These are phyloP conservation scores for Pycnomerus fuliginosus DNA, from an alignment of 2,888 invertebrate species.

Conservation along the genomic window DNA sequence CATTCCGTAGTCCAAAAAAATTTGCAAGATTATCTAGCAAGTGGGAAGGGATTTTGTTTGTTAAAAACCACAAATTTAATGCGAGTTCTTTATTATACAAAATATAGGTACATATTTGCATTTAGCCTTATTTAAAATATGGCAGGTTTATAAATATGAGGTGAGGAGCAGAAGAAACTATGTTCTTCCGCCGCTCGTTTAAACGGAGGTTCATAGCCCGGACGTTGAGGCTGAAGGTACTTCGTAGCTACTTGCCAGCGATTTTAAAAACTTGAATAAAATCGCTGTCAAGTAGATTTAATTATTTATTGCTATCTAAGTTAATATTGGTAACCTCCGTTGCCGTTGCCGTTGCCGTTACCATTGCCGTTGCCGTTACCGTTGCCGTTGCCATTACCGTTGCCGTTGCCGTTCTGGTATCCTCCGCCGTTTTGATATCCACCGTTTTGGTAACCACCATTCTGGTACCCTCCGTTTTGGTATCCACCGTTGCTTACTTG, in stretches of 20 bases:
- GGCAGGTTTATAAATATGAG: too few relatives aligned
- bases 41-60: too few relatives aligned
- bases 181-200: too few relatives aligned
- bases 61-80: too few relatives aligned
- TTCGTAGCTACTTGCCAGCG: background rate
- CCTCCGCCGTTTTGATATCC: slow-evolving; percentile 41
- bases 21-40: too few relatives aligned
- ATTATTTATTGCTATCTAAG: slow-evolving; percentile 5
- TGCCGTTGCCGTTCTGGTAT: slow-evolving; percentile 39
- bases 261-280: background rate
- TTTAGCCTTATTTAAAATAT: too few relatives aligned
- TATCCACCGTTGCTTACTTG: slow-evolving; percentile 41
- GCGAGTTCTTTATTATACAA: too few relatives aligned
- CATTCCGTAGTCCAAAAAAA: too few relatives aligned
- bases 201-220: too few relatives aligned
- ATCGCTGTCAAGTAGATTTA: background rate
- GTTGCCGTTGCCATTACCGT: slow-evolving; percentile 46
- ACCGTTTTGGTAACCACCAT: slow-evolving; percentile 36
- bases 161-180: too few relatives aligned
- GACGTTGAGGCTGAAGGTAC: background rate
- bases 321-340: slow-evolving; percentile 51
- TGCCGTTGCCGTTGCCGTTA: slow-evolving; percentile 44
- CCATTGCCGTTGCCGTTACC: slow-evolving; percentile 42
- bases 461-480: slow-evolving; percentile 34
- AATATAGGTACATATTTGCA: too few relatives aligned